A percentile compares a stretch with the other conserved stretches of the same genome.
phyloP scores from a whole-genome alignment of 2,797 vertebrate species.

The Lagocephalus sceleratus region DNA sequence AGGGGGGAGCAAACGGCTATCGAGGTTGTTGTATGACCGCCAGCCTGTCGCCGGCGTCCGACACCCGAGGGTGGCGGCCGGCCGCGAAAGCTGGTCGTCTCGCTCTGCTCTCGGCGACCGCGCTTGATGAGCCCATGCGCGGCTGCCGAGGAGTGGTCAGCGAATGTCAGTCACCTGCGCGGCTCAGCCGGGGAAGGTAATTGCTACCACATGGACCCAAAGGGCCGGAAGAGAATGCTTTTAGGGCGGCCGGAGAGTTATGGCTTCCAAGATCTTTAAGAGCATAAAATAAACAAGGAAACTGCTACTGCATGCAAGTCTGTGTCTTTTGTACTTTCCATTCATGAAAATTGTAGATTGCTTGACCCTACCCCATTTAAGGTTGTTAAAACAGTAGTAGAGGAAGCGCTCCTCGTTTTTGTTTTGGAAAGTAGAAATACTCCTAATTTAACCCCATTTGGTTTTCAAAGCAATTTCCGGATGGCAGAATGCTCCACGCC shows the following conservation, averaged over 20 bases:
- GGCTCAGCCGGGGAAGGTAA: constrained; percentile 80
- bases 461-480: too few species aligned
- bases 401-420: too few species aligned
- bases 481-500: too few species aligned
- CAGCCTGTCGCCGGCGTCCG: constrained; percentile 13
- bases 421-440: too few species aligned
- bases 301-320: constrained; percentile 84
- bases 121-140: constrained; percentile 62
- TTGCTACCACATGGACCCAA: constrained; percentile 87
- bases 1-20: not conserved
- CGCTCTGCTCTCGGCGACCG: constrained; percentile 33
- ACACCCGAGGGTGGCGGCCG: constrained; percentile 11
- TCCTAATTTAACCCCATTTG: too few species aligned
- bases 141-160: constrained; percentile 62
- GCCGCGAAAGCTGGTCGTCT: constrained; percentile 26
- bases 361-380: not conserved
- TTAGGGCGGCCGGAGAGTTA: constrained; percentile 88
- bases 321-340: constrained; percentile 18
- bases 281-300: constrained; percentile 83
- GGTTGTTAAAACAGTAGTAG: too few species aligned
- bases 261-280: constrained; percentile 87
- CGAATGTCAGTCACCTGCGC: constrained; percentile 87
- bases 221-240: constrained; percentile 80
- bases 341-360: constrained; percentile 12
- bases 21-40: constrained; percentile 14